A percentile compares a stretch with the other conserved stretches of the same genome.
Conservation (phyloP, 2,888 invertebrate genomes). For the Cerceris ruficornis region DNA sequence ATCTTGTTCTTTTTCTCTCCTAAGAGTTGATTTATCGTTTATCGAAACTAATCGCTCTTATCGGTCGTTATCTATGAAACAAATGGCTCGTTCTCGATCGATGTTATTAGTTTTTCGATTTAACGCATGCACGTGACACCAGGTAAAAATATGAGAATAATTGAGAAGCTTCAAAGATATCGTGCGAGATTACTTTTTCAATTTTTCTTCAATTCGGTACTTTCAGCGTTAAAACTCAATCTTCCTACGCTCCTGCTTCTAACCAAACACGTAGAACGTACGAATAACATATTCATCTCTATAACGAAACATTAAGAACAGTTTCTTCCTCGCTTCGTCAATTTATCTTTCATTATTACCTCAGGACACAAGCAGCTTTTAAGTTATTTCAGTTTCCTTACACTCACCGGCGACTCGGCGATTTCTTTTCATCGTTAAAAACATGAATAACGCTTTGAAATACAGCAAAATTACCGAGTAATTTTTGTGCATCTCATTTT, state of each 20-base stretch:
- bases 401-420: not conserved
- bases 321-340: no score
- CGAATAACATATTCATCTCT: no score
- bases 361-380: no score
- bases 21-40: conserved; percentile 22
- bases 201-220: no score
- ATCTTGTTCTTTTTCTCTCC: conserved; percentile 2
- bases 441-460: not conserved
- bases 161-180: not conserved
- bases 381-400: no score
- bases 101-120: not conserved
- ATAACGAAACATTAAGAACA: no score
- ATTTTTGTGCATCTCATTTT: conserved; percentile 1
- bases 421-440: conserved; percentile 21
- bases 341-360: no score
- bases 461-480: conserved; percentile 9
- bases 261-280: no score
- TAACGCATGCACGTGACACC: not conserved
- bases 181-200: no score
- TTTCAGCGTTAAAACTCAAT: no score
- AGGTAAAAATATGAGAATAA: conserved; percentile 8
- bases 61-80: conserved; percentile 15
- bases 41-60: conserved; percentile 26
- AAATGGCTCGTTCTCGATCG: conserved; percentile 3
- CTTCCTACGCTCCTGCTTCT: no score